Evolutionary conservation across 1,140 invertebrate genomes (phyloP).

Genomic region (Anthonomus grandis): DNA sequence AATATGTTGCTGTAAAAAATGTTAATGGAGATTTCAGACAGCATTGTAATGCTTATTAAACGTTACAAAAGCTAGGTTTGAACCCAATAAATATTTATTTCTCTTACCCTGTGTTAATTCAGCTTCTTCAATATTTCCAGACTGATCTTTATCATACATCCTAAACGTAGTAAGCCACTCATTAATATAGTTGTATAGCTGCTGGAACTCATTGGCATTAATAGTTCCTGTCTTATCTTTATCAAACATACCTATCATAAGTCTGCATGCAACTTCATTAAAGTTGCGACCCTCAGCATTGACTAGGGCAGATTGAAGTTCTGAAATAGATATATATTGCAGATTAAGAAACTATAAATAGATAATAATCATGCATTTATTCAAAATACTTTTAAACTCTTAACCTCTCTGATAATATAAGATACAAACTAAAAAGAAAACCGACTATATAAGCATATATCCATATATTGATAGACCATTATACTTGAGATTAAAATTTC

Average conservation of each 20-base stretch:
- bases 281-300: constrained; percentile 85
- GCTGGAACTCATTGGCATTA: constrained; percentile 80
- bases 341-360: background rate
- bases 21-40: too few species aligned
- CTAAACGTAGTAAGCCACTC: constrained; percentile 82
- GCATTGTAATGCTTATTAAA: too few species aligned
- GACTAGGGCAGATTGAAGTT: constrained; percentile 78
- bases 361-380: background rate
- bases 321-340: constrained; percentile 46
- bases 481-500: too few species aligned
- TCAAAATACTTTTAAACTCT: too few species aligned
- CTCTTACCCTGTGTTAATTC: constrained; percentile 71
- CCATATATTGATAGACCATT: too few species aligned
- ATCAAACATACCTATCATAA: constrained; percentile 96
- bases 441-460: too few species aligned
- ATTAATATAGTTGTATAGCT: constrained; percentile 85
- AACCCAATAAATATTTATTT: too few species aligned
- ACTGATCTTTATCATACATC: constrained; percentile 77
- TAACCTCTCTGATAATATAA: too few species aligned
- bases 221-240: constrained; percentile 82
- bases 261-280: constrained; percentile 75
- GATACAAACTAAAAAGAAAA: too few species aligned
- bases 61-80: too few species aligned
- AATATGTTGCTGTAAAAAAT: background rate
- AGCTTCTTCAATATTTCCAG: constrained; percentile 75